Evolutionary conservation across 2,797 vertebrate species (phyloP).

Genomic region (Gallinago solitaria): DNA sequence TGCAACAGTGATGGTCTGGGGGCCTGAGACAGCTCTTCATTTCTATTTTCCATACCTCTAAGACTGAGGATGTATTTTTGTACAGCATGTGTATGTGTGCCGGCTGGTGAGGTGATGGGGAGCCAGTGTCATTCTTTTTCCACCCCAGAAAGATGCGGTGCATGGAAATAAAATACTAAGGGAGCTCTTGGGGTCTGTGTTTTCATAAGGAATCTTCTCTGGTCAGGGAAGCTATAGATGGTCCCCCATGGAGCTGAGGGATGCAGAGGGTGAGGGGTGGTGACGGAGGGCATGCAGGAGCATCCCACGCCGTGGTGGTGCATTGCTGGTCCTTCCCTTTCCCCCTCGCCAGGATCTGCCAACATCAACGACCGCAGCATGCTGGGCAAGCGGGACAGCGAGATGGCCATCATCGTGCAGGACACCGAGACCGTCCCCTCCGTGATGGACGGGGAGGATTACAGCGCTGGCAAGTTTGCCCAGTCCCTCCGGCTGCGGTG

Average conservation of each 20-base stretch:
- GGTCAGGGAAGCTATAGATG: rapidly evolving
- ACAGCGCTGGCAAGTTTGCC: constrained; percentile 85
- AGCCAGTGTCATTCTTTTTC: background rate
- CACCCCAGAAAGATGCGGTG: background rate
- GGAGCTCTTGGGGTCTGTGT: background rate
- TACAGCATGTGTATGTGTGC: background rate
- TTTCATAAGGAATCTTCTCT: background rate
- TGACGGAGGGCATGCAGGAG: background rate
- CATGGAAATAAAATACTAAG: background rate
- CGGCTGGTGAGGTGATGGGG: background rate
- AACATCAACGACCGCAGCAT: constrained; percentile 99
- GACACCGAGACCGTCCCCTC: constrained; percentile 84
- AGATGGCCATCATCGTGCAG: constrained; percentile 92
- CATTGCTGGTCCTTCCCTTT: background rate
- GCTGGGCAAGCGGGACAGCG: constrained; percentile 96
- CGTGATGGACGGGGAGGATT: constrained; percentile 87
- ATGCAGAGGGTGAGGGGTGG: rapidly evolving
- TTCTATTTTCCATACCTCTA: background rate
- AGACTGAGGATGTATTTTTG: background rate
- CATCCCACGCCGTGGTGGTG: rapidly evolving
- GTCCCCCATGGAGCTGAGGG: rapidly evolving
- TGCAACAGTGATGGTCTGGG: background rate
- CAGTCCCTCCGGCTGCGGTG: constrained; percentile 88
- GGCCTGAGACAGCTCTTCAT: background rate
- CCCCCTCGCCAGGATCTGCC: constrained; percentile 85